phyloP scores from a whole-genome alignment of 2,888 invertebrate genomes.

The Ormyrus rosae region DNA sequence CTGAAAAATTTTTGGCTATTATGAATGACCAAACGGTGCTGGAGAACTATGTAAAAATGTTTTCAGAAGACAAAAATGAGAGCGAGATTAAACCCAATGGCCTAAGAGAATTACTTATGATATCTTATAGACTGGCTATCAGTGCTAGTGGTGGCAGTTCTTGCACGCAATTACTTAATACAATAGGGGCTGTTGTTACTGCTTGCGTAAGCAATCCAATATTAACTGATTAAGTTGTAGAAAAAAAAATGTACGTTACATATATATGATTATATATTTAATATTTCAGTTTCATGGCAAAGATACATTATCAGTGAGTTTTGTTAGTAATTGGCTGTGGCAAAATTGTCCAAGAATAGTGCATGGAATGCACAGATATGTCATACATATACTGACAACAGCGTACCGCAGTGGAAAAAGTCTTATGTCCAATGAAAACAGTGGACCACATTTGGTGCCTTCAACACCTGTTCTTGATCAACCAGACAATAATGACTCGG shows the following conservation, averaged over 20 bases:
- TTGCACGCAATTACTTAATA: conserved; percentile 83
- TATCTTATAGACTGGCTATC: conserved; percentile 88
- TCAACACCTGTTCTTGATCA: conserved; percentile 84
- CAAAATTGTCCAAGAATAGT: conserved; percentile 87
- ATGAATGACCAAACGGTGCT: conserved; percentile 79
- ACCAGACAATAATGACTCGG: conserved; percentile 64
- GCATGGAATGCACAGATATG: conserved; percentile 85
- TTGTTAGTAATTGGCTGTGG: conserved; percentile 88
- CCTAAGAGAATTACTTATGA: conserved; percentile 82
- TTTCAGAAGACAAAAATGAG: conserved; percentile 71
- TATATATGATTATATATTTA: conserved; percentile 21
- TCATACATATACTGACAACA: conserved; percentile 79
- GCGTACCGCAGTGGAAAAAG: conserved; percentile 77
- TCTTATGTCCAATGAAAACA: conserved; percentile 68
- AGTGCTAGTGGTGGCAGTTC: conserved; percentile 82
- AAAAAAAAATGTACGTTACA: not conserved
- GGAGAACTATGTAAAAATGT: conserved; percentile 83
- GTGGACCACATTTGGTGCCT: conserved; percentile 80
- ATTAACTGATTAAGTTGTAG: not conserved
- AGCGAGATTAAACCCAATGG: conserved; percentile 80
- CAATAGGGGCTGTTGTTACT: conserved; percentile 84
- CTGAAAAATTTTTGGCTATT: conserved; percentile 80
- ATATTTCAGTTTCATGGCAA: conserved; percentile 84
- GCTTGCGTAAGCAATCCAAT: conserved; percentile 79
- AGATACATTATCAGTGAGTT: conserved; percentile 84